phyloP scores from a whole-genome alignment of 2,113 vertebrate genomes.

The Atherinomorus stipes region DNA sequence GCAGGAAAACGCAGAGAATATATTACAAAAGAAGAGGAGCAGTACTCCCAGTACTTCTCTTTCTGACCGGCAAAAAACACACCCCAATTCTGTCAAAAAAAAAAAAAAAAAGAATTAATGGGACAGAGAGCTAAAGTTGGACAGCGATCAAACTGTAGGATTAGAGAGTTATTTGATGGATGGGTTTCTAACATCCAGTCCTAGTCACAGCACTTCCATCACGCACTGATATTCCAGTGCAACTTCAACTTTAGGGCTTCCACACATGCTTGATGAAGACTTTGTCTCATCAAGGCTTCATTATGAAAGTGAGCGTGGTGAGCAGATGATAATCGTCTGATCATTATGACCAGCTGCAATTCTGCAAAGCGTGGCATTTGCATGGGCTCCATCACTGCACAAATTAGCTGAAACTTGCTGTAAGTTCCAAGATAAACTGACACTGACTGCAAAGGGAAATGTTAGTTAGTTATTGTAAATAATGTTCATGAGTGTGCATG shows the following conservation, averaged over 20 bases:
- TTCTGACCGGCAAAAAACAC: slow-evolving; percentile 73
- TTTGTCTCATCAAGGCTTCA: not conserved
- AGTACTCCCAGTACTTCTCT: slow-evolving; percentile 76
- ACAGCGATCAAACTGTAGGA: slow-evolving; percentile 29
- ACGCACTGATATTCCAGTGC: slow-evolving; percentile 1
- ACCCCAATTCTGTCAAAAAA: slow-evolving; percentile 44
- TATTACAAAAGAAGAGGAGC: slow-evolving; percentile 61
- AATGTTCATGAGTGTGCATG: not conserved
- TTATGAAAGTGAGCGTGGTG: not conserved
- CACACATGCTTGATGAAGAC: not conserved
- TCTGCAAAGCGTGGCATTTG: not conserved
- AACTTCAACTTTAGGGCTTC: slow-evolving; percentile 37
- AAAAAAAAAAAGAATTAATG: slow-evolving; percentile 41
- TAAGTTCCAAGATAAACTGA: too few relatives aligned
- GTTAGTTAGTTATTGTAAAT: too few relatives aligned
- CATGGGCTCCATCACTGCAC: not conserved
- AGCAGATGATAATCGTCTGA: slow-evolving; percentile 3
- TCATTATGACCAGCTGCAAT: not conserved
- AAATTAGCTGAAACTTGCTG: not conserved
- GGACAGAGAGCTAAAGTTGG: slow-evolving; percentile 62
- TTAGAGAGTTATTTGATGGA: slow-evolving; percentile 18
- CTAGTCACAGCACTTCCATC: slow-evolving; percentile 16
- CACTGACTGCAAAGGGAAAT: too few relatives aligned
- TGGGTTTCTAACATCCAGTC: slow-evolving; percentile 1
- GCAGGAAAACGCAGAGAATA: slow-evolving; percentile 27